These are phyloP conservation scores for Odontamblyopus lacepedii DNA, from an alignment of 2,797 vertebrate genomes.

Conservation along the genomic window DNA sequence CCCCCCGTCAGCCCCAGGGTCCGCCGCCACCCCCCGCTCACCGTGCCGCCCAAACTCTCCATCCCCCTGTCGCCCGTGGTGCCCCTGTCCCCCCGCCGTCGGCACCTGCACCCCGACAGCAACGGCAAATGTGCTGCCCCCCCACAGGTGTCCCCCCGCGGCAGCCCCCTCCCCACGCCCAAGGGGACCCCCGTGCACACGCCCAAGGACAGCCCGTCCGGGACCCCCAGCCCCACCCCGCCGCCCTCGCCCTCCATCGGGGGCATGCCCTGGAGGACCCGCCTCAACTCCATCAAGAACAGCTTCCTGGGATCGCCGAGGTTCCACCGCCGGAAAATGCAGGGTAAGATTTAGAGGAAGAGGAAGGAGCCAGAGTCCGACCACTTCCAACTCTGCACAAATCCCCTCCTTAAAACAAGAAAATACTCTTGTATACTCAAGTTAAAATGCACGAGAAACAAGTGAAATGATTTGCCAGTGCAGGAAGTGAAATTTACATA, in stretches of 20 bases:
- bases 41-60: constrained; percentile 81
- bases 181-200: constrained; percentile 98
- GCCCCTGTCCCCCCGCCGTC: constrained; percentile 82
- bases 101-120: constrained; percentile 84
- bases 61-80: constrained; percentile 79
- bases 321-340: constrained; percentile 98
- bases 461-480: no score
- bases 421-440: no score
- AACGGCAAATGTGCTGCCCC: constrained; percentile 95
- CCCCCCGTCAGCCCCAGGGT: constrained; percentile 78
- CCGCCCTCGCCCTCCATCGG: constrained; percentile 98
- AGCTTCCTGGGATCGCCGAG: constrained; percentile 97
- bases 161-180: constrained; percentile 96
- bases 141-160: constrained; percentile 97
- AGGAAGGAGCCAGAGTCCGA: background rate
- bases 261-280: constrained; percentile 95
- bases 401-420: no score
- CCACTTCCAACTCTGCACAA: no score
- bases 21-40: constrained; percentile 75
- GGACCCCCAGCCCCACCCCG: constrained; percentile 95
- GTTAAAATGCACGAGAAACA: no score
- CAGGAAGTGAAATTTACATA: no score
- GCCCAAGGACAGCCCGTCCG: constrained; percentile 96
- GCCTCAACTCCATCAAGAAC: constrained; percentile 99
- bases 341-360: constrained; percentile 77